Conservation (phyloP, 2,888 invertebrate species). For the Syrphus vitripennis region DNA sequence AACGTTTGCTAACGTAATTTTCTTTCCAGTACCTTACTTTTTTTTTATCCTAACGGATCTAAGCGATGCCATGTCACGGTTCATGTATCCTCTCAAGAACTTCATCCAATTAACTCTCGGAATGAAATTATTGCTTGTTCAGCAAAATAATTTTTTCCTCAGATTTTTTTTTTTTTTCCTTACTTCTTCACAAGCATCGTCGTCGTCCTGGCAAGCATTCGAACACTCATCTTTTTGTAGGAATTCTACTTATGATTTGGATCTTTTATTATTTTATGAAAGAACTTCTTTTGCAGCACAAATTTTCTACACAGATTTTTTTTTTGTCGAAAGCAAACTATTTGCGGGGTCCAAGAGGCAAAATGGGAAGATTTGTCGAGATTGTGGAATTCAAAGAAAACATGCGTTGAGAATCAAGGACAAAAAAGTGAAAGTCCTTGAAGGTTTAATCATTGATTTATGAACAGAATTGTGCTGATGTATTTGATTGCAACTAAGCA, state of each 20-base stretch:
- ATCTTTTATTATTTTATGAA: slow-evolving; percentile 27
- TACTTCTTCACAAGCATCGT: slow-evolving; percentile 21
- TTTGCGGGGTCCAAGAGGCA: not conserved
- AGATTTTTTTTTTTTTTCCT: not conserved
- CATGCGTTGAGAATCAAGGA: not conserved
- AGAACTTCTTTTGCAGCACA: not conserved
- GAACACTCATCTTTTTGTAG: not conserved
- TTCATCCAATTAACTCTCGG: slow-evolving; percentile 67
- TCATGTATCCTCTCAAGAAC: slow-evolving; percentile 62
- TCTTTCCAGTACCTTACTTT: slow-evolving; percentile 8
- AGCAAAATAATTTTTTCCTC: slow-evolving; percentile 37
- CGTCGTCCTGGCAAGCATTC: not conserved
- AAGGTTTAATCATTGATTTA: not conserved
- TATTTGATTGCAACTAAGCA: not conserved
- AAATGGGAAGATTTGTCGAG: not conserved
- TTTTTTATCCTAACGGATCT: slow-evolving; percentile 21
- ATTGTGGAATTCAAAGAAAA: not conserved
- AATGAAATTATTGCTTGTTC: slow-evolving; percentile 67
- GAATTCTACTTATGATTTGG: slow-evolving; percentile 23
- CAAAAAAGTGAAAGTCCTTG: slow-evolving; percentile 11
- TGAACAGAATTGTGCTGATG: not conserved
- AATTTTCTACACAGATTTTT: not conserved
- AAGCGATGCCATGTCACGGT: slow-evolving; percentile 58
- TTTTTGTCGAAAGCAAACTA: not conserved
- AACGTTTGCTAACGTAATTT: slow-evolving; percentile 42